A percentile compares a stretch with the other conserved stretches of the same genome.
Conservation (phyloP, 2,113 vertebrate genomes). For the Cnemophilus loriae region DNA sequence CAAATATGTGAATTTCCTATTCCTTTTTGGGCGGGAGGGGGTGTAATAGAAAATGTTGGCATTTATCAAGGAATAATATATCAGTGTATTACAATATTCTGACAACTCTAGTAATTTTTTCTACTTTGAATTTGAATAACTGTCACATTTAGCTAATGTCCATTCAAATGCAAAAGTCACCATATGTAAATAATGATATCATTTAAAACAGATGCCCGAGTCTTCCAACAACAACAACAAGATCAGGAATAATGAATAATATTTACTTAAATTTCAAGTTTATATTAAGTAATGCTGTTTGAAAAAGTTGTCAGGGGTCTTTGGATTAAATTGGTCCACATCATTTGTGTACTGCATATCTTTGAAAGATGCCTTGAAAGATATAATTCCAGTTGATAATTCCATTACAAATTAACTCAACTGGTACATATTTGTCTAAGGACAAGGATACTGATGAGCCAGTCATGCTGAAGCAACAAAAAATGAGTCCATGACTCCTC, state of each 20-base stretch:
- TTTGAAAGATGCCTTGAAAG: not conserved
- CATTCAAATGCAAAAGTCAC: not conserved
- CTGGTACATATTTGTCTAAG: not conserved
- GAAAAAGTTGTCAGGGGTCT: not conserved
- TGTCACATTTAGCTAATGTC: not conserved
- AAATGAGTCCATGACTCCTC: not conserved
- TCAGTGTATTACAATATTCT: not conserved
- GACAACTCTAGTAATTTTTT: not conserved
- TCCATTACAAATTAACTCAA: not conserved
- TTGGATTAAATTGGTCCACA: not conserved
- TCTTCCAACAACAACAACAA: not conserved
- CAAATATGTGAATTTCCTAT: not conserved
- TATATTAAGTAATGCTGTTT: not conserved
- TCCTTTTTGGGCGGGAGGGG: not conserved
- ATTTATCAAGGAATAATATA: not conserved
- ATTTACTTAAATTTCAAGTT: not conserved
- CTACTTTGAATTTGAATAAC: not conserved
- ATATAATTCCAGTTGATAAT: not conserved
- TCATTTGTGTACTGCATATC: not conserved
- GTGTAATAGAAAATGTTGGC: not conserved
- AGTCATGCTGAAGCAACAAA: not conserved
- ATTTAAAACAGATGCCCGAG: not conserved
- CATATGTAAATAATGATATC: not conserved
- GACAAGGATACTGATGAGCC: not conserved
- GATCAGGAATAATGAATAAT: not conserved